Evolutionary conservation across 2,888 invertebrate genomes (phyloP).

Genomic region (Tenthredo distinguenda): DNA sequence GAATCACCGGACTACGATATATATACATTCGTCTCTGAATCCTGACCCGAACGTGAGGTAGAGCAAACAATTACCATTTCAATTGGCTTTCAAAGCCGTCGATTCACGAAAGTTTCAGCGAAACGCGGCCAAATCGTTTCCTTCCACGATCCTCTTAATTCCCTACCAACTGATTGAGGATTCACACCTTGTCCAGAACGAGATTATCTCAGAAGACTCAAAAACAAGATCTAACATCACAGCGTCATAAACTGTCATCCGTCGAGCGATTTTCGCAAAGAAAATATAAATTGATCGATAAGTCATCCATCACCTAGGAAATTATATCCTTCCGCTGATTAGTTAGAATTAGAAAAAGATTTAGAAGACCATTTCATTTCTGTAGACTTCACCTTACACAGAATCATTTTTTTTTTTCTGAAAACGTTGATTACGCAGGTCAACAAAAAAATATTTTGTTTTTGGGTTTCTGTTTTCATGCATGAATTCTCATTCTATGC

Average conservation of each 20-base stretch:
- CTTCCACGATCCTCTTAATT: background rate
- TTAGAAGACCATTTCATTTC: no score
- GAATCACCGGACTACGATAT: background rate
- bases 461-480: no score
- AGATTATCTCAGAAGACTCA: background rate
- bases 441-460: no score
- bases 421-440: no score
- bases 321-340: background rate
- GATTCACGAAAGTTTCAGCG: background rate
- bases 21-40: background rate
- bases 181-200: background rate
- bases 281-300: background rate
- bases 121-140: background rate
- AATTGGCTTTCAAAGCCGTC: constrained; percentile 19
- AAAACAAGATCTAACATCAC: background rate
- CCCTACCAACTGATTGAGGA: background rate
- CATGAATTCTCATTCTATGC: no score
- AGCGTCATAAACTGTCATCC: background rate
- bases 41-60: background rate
- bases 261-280: background rate
- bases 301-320: background rate
- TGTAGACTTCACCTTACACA: no score
- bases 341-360: no score
- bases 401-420: no score
- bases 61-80: constrained; percentile 39